Conservation (phyloP, 1,140 invertebrate genomes). For the Dolichoris vasculosae region DNA sequence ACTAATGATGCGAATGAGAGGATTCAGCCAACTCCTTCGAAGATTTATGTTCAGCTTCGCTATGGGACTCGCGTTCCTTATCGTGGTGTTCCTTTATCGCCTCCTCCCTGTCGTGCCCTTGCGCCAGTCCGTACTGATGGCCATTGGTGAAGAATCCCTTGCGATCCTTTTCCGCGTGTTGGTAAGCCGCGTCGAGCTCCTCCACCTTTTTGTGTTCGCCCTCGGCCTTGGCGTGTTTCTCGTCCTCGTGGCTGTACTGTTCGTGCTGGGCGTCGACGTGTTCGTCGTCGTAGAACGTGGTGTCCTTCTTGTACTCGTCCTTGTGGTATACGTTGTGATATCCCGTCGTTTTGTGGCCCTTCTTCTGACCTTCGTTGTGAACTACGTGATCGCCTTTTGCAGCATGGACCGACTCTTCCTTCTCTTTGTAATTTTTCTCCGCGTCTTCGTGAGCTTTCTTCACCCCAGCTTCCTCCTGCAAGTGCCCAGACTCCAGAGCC, state of each 20-base stretch:
- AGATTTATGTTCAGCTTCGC: constrained; percentile 78
- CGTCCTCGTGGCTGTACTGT: constrained; percentile 77
- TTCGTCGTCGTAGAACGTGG: constrained; percentile 80
- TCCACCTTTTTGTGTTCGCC: constrained; percentile 79
- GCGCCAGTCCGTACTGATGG: constrained; percentile 76
- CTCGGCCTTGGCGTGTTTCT: constrained; percentile 76
- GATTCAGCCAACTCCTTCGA: not conserved
- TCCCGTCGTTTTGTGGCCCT: constrained; percentile 79
- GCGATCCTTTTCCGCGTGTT: constrained; percentile 78
- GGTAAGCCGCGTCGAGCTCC: constrained; percentile 78
- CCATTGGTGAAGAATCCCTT: constrained; percentile 79
- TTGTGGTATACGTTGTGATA: constrained; percentile 82
- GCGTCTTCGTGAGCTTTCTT: constrained; percentile 76
- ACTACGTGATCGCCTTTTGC: constrained; percentile 75
- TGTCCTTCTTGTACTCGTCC: constrained; percentile 74
- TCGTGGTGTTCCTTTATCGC: constrained; percentile 81
- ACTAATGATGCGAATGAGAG: constrained; percentile 7
- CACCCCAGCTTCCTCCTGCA: constrained; percentile 72
- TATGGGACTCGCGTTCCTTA: constrained; percentile 79
- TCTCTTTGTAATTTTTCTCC: constrained; percentile 72
- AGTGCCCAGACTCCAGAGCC: constrained; percentile 74
- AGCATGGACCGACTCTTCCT: constrained; percentile 73
- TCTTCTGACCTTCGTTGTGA: constrained; percentile 78
- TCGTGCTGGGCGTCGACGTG: constrained; percentile 78
- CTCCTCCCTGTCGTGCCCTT: constrained; percentile 81